Evolutionary conservation across 2,888 invertebrate species (phyloP).

Genomic region (Drosophila falleni): DNA sequence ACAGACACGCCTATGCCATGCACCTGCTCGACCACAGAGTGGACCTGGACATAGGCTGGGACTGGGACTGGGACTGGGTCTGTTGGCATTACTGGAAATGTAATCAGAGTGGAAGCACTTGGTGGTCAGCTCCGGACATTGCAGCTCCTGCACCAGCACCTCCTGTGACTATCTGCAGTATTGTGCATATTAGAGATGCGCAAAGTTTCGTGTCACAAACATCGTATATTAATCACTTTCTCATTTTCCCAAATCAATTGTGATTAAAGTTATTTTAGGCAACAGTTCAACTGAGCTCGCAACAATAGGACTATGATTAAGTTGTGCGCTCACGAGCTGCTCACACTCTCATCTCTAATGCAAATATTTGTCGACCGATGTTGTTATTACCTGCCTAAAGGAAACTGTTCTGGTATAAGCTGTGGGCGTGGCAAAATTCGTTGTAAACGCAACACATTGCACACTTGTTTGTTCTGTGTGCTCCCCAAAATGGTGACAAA

Average conservation of each 20-base stretch:
- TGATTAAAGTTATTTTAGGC: neutral
- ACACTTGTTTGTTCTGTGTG: conserved; percentile 60
- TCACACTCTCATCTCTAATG: conserved; percentile 53
- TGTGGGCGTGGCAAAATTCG: conserved; percentile 71
- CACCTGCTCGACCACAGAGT: conserved; percentile 51
- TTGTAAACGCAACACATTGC: conserved; percentile 74
- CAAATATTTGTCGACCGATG: conserved; percentile 51
- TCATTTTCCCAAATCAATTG: neutral
- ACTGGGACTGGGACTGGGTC: neutral
- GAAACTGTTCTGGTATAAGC: conserved; percentile 27
- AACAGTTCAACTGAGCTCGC: neutral
- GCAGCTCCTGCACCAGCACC: conserved; percentile 21
- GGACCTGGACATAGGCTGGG: neutral
- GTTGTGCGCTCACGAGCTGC: neutral
- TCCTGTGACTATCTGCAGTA: conserved; percentile 14
- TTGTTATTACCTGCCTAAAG: conserved; percentile 65
- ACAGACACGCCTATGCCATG: conserved; percentile 63
- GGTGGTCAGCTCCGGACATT: conserved; percentile 50
- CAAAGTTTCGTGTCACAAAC: conserved; percentile 22
- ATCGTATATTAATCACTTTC: neutral
- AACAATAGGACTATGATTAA: neutral
- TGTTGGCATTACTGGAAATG: conserved; percentile 50
- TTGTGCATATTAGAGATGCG: conserved; percentile 24
- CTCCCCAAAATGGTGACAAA: conserved; percentile 67
- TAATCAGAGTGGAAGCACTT: conserved; percentile 63